phyloP scores from a whole-genome alignment of 2,888 invertebrate genomes.

The Erannis defoliaria region DNA sequence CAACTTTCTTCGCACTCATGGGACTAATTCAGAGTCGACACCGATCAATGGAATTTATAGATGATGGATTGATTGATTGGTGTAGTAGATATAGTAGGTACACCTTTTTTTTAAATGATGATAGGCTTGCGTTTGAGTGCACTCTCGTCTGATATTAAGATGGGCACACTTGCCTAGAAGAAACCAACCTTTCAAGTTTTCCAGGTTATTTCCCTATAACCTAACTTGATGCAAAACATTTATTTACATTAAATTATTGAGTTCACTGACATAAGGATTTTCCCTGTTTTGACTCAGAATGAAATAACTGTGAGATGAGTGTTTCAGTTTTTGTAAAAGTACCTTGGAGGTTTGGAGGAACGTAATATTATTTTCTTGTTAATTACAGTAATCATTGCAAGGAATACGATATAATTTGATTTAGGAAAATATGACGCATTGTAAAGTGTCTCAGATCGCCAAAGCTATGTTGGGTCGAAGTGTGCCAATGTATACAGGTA shows the following conservation, averaged over 20 bases:
- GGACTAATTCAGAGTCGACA: too few species aligned
- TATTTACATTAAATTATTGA: neutral
- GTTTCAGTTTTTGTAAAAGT: neutral
- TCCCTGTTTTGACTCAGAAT: conserved; percentile 3
- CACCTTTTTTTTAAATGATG: too few species aligned
- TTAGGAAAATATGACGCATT: neutral
- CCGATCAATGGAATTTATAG: too few species aligned
- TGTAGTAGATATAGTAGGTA: too few species aligned
- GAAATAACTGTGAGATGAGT: neutral
- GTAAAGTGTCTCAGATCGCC: neutral
- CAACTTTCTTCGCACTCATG: too few species aligned
- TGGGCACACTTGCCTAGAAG: too few species aligned
- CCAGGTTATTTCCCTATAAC: neutral
- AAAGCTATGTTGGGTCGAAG: neutral
- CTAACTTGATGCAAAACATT: neutral
- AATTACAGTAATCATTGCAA: neutral
- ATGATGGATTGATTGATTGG: too few species aligned
- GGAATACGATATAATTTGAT: too few species aligned
- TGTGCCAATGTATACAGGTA: too few species aligned
- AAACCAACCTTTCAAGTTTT: too few species aligned
- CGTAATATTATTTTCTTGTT: neutral
- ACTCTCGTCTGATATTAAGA: too few species aligned
- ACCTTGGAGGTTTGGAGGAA: neutral
- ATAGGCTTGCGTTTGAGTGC: too few species aligned
- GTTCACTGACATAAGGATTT: neutral